Evolutionary conservation across 2,797 vertebrate species (phyloP).

Genomic region (Rhinogobio ventralis): DNA sequence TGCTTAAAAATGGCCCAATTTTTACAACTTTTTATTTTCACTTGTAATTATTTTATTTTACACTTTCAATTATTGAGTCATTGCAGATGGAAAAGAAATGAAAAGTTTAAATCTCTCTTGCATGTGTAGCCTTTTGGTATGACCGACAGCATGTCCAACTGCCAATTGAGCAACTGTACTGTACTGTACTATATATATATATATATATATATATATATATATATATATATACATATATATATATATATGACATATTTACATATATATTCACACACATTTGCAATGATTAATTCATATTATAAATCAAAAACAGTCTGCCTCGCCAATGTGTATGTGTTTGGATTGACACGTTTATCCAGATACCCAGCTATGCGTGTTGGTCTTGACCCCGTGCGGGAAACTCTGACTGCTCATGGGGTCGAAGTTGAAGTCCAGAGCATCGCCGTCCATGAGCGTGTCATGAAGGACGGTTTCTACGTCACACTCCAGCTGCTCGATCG

Average conservation of each 20-base stretch:
- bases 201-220: constrained; percentile 16
- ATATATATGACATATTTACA: constrained; percentile 23
- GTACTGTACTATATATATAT: too few species aligned
- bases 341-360: constrained; percentile 84
- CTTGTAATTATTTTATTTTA: constrained; percentile 3
- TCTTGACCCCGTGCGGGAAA: constrained; percentile 92
- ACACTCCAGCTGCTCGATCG: constrained; percentile 94
- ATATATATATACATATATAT: constrained; percentile 12
- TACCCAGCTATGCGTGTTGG: constrained; percentile 93
- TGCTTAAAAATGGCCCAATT: not conserved
- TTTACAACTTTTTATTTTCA: constrained; percentile 1
- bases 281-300: not conserved
- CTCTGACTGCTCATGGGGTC: constrained; percentile 89
- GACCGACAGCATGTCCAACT: constrained; percentile 15
- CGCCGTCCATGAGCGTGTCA: constrained; percentile 97
- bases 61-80: constrained; percentile 1
- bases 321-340: constrained; percentile 1
- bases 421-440: constrained; percentile 96
- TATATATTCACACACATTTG: constrained; percentile 2
- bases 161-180: not conserved
- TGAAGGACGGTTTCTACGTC: constrained; percentile 97
- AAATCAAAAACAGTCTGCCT: not conserved
- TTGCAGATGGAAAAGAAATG: not conserved
- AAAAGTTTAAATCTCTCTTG: constrained; percentile 23
- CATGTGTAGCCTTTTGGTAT: not conserved